A percentile compares a stretch with the other conserved stretches of the same genome.
Evolutionary conservation across 2,113 vertebrate genomes (phyloP).

Genomic region (Leptobrachium ailaonicum): DNA sequence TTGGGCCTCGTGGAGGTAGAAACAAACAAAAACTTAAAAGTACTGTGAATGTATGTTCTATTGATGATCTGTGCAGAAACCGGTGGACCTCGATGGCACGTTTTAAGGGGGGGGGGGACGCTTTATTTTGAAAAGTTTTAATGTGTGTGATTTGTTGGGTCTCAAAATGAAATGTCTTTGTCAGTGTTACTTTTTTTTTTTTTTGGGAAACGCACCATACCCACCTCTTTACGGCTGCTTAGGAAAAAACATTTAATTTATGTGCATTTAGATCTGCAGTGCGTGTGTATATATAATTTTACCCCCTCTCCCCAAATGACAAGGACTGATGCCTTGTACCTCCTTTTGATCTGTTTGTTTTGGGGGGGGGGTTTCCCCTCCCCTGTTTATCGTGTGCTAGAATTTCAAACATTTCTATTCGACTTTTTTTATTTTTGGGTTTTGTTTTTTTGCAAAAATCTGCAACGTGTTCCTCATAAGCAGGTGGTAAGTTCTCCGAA

Average conservation of each 20-base stretch:
- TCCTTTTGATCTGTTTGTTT: neutral
- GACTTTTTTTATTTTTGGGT: neutral
- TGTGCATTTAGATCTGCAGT: neutral
- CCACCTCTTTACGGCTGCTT: slow-evolving; percentile 16
- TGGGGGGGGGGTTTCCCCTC: no score
- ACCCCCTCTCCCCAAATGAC: neutral
- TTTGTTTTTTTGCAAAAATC: neutral
- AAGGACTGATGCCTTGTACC: neutral
- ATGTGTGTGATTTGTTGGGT: slow-evolving; percentile 19
- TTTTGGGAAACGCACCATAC: no score
- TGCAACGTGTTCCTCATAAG: neutral
- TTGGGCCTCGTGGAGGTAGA: neutral
- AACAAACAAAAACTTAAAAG: neutral
- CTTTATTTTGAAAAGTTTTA: slow-evolving; percentile 7
- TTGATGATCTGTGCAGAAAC: slow-evolving; percentile 16
- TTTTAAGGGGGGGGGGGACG: neutral
- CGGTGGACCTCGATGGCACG: slow-evolving; percentile 11
- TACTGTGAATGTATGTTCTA: slow-evolving; percentile 17
- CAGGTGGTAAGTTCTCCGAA: neutral
- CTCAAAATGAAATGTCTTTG: neutral
- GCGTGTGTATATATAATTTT: neutral
- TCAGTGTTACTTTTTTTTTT: neutral
- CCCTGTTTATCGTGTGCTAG: neutral
- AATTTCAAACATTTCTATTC: neutral
- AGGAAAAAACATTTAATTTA: neutral